These are phyloP conservation scores for Chelonus formosanus DNA, from an alignment of 2,888 invertebrate species.

Conservation along the genomic window DNA sequence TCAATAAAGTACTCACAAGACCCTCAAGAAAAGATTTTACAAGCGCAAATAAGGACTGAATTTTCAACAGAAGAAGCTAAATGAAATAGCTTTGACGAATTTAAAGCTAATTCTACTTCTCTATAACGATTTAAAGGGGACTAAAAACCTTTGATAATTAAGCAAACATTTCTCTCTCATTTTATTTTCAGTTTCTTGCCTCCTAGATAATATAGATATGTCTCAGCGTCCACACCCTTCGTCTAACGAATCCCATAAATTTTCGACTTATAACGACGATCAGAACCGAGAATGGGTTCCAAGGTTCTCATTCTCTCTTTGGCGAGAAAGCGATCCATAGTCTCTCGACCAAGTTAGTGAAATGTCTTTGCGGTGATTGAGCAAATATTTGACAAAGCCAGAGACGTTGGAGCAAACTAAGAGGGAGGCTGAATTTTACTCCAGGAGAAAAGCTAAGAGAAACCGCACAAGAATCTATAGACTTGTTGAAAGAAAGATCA, in stretches of 20 bases:
- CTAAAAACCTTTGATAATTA: slow-evolving; percentile 55
- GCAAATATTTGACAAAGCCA: slow-evolving; percentile 63
- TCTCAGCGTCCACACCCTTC: neutral
- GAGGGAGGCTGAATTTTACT: slow-evolving; percentile 2
- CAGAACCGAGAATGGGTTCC: slow-evolving; percentile 30
- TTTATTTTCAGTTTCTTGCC: slow-evolving; percentile 13
- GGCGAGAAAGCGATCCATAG: slow-evolving; percentile 49
- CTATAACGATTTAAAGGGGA: slow-evolving; percentile 59
- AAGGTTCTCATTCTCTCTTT: slow-evolving; percentile 15
- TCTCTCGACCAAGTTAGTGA: slow-evolving; percentile 54
- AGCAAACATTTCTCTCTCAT: slow-evolving; percentile 25
- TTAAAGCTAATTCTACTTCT: slow-evolving; percentile 54
- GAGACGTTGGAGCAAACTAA: slow-evolving; percentile 37
- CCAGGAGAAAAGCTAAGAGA: slow-evolving; percentile 22
- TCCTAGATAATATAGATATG: slow-evolving; percentile 15
- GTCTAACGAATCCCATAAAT: slow-evolving; percentile 42
- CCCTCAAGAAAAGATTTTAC: too few relatives aligned
- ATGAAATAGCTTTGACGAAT: slow-evolving; percentile 62
- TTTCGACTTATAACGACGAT: slow-evolving; percentile 41
- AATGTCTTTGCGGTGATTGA: slow-evolving; percentile 64
- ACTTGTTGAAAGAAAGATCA: slow-evolving; percentile 2
- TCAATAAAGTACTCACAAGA: too few relatives aligned
- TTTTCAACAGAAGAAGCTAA: slow-evolving; percentile 62
- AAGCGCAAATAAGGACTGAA: slow-evolving; percentile 42
- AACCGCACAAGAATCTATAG: slow-evolving; percentile 8